Base-by-base conservation (phyloP, 2,888 invertebrate genomes). In the Limenitis camilla region DNA sequence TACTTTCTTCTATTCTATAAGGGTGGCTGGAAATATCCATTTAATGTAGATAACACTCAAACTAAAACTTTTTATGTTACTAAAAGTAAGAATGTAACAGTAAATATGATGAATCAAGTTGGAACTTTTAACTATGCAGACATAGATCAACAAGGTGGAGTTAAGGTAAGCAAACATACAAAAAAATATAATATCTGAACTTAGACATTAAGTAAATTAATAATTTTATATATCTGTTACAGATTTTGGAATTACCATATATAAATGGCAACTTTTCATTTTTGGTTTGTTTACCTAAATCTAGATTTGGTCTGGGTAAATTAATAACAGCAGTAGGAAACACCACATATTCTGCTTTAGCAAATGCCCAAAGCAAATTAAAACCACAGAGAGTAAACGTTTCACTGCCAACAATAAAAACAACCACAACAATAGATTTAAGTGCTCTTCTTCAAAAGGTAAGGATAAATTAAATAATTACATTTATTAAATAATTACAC, bases 61-160 rank as follows among this genome's bases (percentile, higher is more conserved):
- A 5, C 40, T 28, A 9, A 35, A 6, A 19, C 39, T 10, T 62
- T 62, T 43, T 53, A 55, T 29, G 41, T 56, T 1, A 50, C 50
- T 3, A 8, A 50, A 9, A 38, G 41, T 0, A 53, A 51, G 29
- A 53, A 39, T 27, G 52, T 58, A 5, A 51, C 52, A 30, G 58
- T 61, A 1, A 51, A 55, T 43, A 62, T 62, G 62, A 62, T 62
- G 62, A 56, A 60, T 29, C 61, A 59, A 48, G 41, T 52, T 9
- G 47, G 45, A 29, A 30, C 28, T 8, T 58, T 60, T 10, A 55
- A 56, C 11, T 61, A 60, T 44, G 55, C 53, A 33, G 52, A 61
- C 40, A 42, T 57, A 19, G 32, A 47, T 6, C 10, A 38, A n/a
- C 47, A 52, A 6, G 40, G 52, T 29, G 46, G 19, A 19, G 3